Base-by-base conservation (phyloP, 2,797 vertebrate genomes). In the Jordanella pulchra region DNA sequence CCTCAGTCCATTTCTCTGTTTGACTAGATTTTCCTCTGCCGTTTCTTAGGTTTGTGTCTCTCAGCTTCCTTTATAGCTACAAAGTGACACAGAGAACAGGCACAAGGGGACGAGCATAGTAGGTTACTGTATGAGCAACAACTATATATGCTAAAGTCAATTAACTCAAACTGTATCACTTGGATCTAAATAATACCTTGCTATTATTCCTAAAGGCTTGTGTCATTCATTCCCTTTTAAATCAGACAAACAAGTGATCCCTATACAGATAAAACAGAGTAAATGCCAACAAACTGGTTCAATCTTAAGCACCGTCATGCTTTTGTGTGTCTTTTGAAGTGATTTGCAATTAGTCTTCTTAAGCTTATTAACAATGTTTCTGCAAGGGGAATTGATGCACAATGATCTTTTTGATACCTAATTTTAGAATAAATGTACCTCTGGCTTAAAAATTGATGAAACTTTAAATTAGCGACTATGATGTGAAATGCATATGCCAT, bases 301-400 rank as follows among this genome's bases (percentile, higher is more conserved):
- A 63, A 25, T 15, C n/a, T 44, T 42, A 14, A 42, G 42, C 42
- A 44, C 9, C 23, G n/a, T 64, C 39, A 44, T 44, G 60, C 60
- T 44, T 44, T n/a, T 25, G 60, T 42, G 13, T 15, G 7, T 61
- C 58, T 39, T 23, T n/a, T 64, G 60, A 64, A 42, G 39, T 44
- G 60, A 64, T 64, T 61, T 39, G 60, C 7, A 35, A 39, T 61
- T 42, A 63, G 60, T 44, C 35, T 25, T 42, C 27, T 12, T 48
- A 42, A 64, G 42, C 60, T 44, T 42, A 64, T 64, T 64, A 64
- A 64, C 35, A 7, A 25, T 64, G 60, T 25, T 64, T 64, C 60
- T 42, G 60, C 58, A 63, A 44, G 15, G 60, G 15, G 42, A 44
- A 63, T 63, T 15, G 42, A 14, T 7, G 35, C 13, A 12, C 23